phyloP scores from a whole-genome alignment of 2,113 vertebrate genomes.

The Fregetta grallaria region DNA sequence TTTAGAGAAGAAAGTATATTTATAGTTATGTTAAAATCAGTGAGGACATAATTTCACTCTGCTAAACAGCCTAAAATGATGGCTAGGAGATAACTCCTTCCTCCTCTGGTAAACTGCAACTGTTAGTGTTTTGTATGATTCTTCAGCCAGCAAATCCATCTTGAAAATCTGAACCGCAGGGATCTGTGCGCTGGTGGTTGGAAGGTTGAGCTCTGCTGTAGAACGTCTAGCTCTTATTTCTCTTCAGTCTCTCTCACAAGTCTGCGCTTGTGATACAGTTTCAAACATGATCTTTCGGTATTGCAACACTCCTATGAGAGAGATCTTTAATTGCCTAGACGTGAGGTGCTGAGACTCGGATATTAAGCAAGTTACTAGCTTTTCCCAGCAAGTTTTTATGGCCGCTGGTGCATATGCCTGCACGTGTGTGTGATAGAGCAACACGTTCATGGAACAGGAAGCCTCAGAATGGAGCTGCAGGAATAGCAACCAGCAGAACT shows the following conservation, averaged over 20 bases:
- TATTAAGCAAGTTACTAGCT: slow-evolving; percentile 1
- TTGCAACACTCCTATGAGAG: not conserved
- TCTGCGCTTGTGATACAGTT: not conserved
- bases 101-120: not conserved
- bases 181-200: not conserved
- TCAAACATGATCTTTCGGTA: not conserved
- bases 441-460: not conserved
- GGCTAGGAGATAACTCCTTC: not conserved
- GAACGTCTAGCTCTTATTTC: not conserved
- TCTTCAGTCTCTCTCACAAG: not conserved
- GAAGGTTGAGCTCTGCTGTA: not conserved
- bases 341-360: not conserved
- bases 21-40: not conserved
- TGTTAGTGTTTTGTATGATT: not conserved
- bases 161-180: not conserved
- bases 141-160: not conserved
- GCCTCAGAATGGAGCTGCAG: not conserved
- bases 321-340: not conserved
- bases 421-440: not conserved
- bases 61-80: not conserved
- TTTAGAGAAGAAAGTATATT: not conserved
- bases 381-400: not conserved
- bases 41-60: not conserved
- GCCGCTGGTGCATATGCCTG: not conserved
- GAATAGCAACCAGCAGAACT: not conserved